Evolutionary conservation across 2,113 vertebrate species (phyloP), one percentile per base, ranked within the genome.

Genomic region (Nymphicus hollandicus): DNA sequence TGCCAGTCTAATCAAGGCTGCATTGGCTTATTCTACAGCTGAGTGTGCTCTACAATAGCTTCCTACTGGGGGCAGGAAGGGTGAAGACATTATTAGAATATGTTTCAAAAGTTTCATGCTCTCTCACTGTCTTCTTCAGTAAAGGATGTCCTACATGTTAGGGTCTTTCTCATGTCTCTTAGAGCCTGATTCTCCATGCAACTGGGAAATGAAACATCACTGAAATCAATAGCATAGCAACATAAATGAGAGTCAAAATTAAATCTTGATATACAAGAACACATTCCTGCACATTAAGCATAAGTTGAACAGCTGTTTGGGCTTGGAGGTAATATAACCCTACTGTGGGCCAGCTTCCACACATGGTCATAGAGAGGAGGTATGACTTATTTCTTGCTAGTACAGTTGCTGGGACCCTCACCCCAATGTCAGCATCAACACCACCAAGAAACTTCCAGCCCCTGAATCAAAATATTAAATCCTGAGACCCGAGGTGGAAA

Each of bases 291-390:
- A 95, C 25, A n/a, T 90, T 86, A 92, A 90, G 60, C 63, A 80
- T 49, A 65, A 86, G 52, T 91, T 50, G 61, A 97, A 93, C 83
- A 95, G 95, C 87, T 97, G 52, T 65, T 85, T 92, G 93, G 94
- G 80, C 47, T 92, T 93, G 89, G 81, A 97, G 53, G 88, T 25
- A 33, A 17, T 23, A 60, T 55, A 91, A 80, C 22, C 73, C 33
- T 85, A 74, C 52, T 24, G 33, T 7, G 84, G 88, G 80, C 56
- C 94, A 97, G 94, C 60, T 96, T 96, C 56, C 64, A 88, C 72
- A 77, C 69, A 86, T 71, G 72, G 79, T 92, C 89, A 91, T 31
- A 87, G 90, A 60, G 50, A 86, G 65, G 50, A 68, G 33, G 12
- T 47, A 28, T 61, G 46, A 72, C 53, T 86, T 46, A 44, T 29